Conservation (phyloP, 2,888 invertebrate genomes). For the Drosophila kanekoi region DNA sequence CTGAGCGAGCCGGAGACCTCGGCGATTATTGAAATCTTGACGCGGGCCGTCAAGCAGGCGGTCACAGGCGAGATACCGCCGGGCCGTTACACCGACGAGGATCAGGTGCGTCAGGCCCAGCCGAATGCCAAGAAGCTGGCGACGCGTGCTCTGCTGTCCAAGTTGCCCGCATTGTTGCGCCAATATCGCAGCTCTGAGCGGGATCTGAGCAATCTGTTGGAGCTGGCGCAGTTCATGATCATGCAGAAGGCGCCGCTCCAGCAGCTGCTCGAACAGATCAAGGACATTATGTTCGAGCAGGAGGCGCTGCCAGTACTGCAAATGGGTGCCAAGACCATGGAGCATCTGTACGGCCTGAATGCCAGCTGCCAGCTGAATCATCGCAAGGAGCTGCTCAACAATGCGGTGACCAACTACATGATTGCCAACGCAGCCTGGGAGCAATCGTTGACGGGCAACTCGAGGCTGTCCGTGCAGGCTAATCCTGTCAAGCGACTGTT, state of each 20-base stretch:
- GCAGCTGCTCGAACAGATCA: conserved; percentile 28
- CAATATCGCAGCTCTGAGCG: background rate
- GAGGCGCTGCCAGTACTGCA: conserved; percentile 26
- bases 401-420: conserved; percentile 43
- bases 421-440: conserved; percentile 24
- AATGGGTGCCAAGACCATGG: conserved; percentile 37
- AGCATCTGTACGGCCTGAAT: conserved; percentile 9
- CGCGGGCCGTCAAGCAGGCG: conserved; percentile 47
- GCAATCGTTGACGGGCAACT: background rate
- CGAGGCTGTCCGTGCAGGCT: background rate
- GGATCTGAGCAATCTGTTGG: conserved; percentile 44
- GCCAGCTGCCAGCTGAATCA: background rate
- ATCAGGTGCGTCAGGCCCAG: conserved; percentile 21
- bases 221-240: conserved; percentile 43
- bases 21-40: conserved; percentile 56
- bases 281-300: conserved; percentile 35
- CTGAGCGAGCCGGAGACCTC: conserved; percentile 6
- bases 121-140: conserved; percentile 10
- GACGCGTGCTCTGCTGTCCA: conserved; percentile 21
- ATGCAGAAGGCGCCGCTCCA: background rate
- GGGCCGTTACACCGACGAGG: conserved; percentile 53
- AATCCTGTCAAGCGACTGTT: conserved; percentile 8
- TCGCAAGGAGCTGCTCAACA: conserved; percentile 34
- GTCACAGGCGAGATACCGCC: conserved; percentile 56
- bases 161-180: conserved; percentile 24